Percentiles rank a stretch among this genome's conserved stretches.
Conservation (phyloP, 2,113 vertebrate genomes). For the Pseudonaja textilis region DNA sequence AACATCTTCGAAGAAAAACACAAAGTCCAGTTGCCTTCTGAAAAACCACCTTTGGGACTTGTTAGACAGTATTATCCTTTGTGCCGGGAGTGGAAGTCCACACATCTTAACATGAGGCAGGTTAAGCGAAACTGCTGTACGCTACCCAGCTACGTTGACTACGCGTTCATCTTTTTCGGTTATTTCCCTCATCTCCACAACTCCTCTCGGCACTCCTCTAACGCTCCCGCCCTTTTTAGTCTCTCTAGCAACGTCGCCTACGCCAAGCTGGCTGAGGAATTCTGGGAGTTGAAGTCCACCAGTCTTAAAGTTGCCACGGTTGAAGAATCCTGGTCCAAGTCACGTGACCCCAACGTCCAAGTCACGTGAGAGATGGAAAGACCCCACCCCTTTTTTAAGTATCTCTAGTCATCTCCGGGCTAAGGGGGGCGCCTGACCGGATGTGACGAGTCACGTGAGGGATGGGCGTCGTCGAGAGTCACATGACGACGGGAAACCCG, state of each 20-base stretch:
- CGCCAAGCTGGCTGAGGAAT: too few relatives aligned
- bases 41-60: too few relatives aligned
- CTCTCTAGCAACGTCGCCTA: neutral
- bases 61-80: neutral
- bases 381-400: too few relatives aligned
- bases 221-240: too few relatives aligned
- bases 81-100: neutral
- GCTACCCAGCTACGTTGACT: neutral
- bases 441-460: neutral
- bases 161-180: too few relatives aligned
- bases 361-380: neutral
- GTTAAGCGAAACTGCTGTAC: neutral
- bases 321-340: too few relatives aligned
- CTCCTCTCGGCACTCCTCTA: neutral
- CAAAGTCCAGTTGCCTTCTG: too few relatives aligned
- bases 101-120: neutral
- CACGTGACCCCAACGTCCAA: neutral
- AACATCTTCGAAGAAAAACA: too few relatives aligned
- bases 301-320: too few relatives aligned
- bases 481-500: conserved; percentile 27
- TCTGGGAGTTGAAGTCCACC: too few relatives aligned
- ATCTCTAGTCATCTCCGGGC: neutral
- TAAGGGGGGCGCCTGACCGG: neutral
- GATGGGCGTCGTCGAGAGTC: neutral
- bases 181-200: neutral